Evolutionary conservation across 2,888 invertebrate species (phyloP).

Genomic region (Anagyrus pseudococci): DNA sequence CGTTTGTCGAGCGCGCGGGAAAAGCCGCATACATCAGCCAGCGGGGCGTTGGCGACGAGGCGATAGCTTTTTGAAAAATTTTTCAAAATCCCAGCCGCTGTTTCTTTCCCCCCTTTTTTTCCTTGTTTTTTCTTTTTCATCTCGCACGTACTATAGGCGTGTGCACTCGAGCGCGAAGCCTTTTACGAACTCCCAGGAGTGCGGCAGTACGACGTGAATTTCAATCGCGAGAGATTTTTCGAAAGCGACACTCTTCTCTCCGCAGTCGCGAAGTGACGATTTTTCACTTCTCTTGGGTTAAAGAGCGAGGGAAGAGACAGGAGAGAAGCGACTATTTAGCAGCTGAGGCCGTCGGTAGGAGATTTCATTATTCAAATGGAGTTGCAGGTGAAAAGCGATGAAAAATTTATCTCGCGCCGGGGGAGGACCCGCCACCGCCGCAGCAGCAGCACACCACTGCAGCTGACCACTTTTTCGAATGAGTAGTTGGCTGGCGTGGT

Average conservation of each 20-base stretch:
- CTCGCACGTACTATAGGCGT: no score
- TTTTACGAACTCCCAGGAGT: no score
- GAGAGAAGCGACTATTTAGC: constrained; percentile 5
- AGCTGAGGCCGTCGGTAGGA: neutral
- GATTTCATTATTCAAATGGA: constrained; percentile 25
- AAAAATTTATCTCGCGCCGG: neutral
- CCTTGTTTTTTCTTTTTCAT: no score
- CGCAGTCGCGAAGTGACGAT: constrained; percentile 13
- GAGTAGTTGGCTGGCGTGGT: neutral
- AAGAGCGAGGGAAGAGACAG: neutral
- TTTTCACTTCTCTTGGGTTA: constrained; percentile 19
- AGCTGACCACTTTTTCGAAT: neutral
- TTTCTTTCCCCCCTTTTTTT: no score
- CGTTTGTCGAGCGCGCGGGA: no score
- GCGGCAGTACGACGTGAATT: constrained; percentile 10
- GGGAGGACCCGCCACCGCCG: neutral
- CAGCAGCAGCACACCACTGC: neutral
- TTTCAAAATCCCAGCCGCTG: no score
- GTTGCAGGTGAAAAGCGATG: neutral
- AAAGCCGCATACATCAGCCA: no score
- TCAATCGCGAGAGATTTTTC: constrained; percentile 11
- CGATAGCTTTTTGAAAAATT: no score
- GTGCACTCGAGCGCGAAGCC: no score
- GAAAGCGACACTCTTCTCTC: neutral
- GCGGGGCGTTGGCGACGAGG: no score